Percentiles rank a stretch among this genome's conserved stretches.
Evolutionary conservation across 2,888 invertebrate genomes (phyloP).

Genomic region (Pseudococcus jackbeardsleyi): DNA sequence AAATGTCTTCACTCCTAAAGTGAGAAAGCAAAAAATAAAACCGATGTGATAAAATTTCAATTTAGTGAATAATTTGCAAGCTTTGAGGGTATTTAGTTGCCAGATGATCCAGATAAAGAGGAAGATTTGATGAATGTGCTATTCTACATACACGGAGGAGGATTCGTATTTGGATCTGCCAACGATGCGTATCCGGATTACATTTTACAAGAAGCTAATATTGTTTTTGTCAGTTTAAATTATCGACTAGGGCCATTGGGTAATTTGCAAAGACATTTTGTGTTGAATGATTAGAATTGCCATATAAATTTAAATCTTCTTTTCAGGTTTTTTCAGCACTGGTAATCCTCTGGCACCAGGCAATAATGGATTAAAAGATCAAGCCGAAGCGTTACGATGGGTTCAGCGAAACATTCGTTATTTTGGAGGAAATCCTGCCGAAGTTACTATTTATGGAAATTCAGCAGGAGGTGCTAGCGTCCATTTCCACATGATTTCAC

Average conservation of each 20-base stretch:
- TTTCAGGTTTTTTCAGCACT: neutral
- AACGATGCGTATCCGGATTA: neutral
- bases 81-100: neutral
- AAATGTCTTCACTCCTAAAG: neutral
- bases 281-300: neutral
- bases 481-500: neutral
- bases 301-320: neutral
- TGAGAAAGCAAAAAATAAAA: neutral
- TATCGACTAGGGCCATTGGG: neutral
- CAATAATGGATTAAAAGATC: neutral
- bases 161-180: neutral
- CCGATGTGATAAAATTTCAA: neutral
- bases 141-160: neutral
- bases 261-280: neutral
- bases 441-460: neutral
- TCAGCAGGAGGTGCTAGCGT: neutral
- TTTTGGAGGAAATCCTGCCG: neutral
- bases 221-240: neutral
- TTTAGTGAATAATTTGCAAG: neutral
- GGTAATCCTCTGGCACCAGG: neutral
- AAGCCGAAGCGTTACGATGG: neutral
- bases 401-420: neutral
- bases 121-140: neutral
- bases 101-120: neutral
- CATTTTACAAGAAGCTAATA: neutral